A percentile compares a stretch with the other conserved stretches of the same genome.
Evolutionary conservation across 2,888 invertebrate species (phyloP).

Genomic region (Hypomecis atomaria): DNA sequence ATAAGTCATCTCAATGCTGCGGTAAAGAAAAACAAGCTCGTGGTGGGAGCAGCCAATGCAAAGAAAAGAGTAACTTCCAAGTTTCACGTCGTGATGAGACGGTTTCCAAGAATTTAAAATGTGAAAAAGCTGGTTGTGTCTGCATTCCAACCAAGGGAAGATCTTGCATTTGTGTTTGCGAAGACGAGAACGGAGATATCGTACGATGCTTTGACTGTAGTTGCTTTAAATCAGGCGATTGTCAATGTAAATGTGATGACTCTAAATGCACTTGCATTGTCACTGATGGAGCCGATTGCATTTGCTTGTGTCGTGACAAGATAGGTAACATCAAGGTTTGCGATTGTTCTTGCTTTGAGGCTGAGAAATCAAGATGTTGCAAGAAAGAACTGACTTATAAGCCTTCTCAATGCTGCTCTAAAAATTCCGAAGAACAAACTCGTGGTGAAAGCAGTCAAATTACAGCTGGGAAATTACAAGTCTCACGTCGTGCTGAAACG

Average conservation of each 20-base stretch:
- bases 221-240: conserved; percentile 33
- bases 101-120: conserved; percentile 35
- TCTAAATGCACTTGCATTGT: conserved; percentile 43
- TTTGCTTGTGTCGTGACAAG: conserved; percentile 39
- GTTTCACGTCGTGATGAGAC: conserved; percentile 34
- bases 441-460: neutral
- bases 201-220: conserved; percentile 45
- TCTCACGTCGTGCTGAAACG: conserved; percentile 34
- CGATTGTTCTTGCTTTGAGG: conserved; percentile 19
- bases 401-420: neutral
- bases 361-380: conserved; percentile 36
- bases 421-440: neutral
- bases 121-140: conserved; percentile 48
- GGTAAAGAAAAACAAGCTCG: neutral
- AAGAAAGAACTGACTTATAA: conserved; percentile 29
- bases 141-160: conserved; percentile 47
- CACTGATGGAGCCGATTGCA: conserved; percentile 39
- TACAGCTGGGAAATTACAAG: conserved; percentile 16
- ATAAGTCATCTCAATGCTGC: neutral
- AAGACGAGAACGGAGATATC: conserved; percentile 43
- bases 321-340: conserved; percentile 33
- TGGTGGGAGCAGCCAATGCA: conserved; percentile 1
- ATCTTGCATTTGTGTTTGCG: conserved; percentile 53
- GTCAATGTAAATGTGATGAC: conserved; percentile 42
- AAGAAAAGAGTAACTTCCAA: conserved; percentile 9